phyloP scores from a whole-genome alignment of 2,797 vertebrate genomes.

The Bryconaethiops microstoma region DNA sequence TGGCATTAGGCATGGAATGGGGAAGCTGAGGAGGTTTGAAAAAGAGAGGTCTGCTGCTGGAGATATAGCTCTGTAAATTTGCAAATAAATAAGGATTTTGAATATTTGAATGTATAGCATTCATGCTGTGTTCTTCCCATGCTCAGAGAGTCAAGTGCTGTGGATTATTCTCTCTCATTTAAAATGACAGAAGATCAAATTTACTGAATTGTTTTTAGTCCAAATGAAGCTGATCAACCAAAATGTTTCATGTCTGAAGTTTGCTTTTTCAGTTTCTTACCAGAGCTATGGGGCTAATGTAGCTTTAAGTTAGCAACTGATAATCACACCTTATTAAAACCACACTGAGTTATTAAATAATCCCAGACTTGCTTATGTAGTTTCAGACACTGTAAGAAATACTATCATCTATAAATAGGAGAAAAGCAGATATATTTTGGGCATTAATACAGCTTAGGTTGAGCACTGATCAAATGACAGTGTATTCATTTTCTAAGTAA shows the following conservation, averaged over 20 bases:
- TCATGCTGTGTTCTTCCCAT: background rate
- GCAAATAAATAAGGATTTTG: background rate
- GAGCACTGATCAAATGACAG: too few species aligned
- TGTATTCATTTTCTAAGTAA: too few species aligned
- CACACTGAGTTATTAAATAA: background rate
- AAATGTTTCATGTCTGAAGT: background rate
- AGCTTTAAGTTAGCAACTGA: background rate
- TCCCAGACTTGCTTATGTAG: background rate
- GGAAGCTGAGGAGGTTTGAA: slow-evolving; percentile 14
- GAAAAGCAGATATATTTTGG: too few species aligned
- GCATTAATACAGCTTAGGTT: too few species aligned
- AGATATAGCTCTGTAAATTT: background rate
- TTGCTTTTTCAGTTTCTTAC: background rate
- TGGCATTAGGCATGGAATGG: slow-evolving; percentile 23
- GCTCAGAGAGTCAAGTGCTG: background rate
- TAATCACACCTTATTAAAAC: background rate
- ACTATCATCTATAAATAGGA: background rate
- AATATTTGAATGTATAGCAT: background rate
- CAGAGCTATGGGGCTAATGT: background rate
- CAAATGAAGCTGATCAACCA: background rate
- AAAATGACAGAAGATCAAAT: background rate
- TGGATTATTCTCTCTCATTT: background rate
- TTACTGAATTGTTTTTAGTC: background rate
- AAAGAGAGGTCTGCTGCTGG: background rate
- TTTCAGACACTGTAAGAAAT: background rate